Conservation (phyloP, 2,113 vertebrate genomes). For the Bettongia penicillata region DNA sequence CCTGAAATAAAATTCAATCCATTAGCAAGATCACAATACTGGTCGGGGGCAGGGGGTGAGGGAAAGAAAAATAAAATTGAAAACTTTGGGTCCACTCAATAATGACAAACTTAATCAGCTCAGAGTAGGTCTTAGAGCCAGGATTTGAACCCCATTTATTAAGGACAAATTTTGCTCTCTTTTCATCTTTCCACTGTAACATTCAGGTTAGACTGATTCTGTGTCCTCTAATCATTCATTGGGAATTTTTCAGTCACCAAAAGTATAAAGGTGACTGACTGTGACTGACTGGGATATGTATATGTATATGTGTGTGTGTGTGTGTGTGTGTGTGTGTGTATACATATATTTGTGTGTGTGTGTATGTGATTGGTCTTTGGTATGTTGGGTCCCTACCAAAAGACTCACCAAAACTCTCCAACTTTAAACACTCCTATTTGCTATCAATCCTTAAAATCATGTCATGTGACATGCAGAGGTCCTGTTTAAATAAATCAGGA, state of each 20-base stretch:
- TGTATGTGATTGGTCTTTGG: not conserved
- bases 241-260: not conserved
- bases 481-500: not conserved
- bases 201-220: not conserved
- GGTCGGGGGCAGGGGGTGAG: fast-evolving
- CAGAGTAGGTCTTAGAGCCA: not conserved
- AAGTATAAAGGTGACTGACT: not conserved
- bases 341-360: too few relatives aligned
- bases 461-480: not conserved
- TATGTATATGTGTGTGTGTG: too few relatives aligned
- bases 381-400: not conserved
- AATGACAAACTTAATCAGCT: not conserved
- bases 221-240: not conserved
- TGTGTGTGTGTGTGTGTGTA: too few relatives aligned
- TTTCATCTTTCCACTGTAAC: not conserved
- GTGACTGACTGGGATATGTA: not conserved
- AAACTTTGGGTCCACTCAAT: not conserved
- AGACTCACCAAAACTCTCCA: too few relatives aligned
- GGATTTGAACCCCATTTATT: not conserved
- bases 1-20: not conserved
- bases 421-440: not conserved
- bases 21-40: not conserved
- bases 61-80: not conserved
- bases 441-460: not conserved
- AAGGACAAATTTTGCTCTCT: not conserved